Percentiles rank a stretch among this genome's conserved stretches.
Evolutionary conservation across 2,888 invertebrate species (phyloP).

Genomic region (Epinotia ramella): DNA sequence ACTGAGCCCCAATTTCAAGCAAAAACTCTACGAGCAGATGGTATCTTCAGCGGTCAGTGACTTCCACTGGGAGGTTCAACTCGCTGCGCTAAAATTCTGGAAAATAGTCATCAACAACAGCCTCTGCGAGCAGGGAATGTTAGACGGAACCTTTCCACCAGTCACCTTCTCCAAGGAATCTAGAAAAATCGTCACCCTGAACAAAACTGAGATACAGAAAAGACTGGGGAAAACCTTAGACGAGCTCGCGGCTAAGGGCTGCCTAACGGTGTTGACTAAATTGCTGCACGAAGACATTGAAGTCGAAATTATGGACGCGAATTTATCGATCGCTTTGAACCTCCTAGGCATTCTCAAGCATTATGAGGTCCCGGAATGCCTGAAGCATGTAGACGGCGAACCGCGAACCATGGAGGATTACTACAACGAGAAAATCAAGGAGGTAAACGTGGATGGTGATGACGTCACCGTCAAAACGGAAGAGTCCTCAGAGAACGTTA

Average conservation of each 20-base stretch:
- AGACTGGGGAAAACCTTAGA: slow-evolving; percentile 88
- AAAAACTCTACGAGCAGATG: slow-evolving; percentile 87
- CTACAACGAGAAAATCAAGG: slow-evolving; percentile 59
- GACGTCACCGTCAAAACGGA: slow-evolving; percentile 48
- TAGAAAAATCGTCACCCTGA: slow-evolving; percentile 90
- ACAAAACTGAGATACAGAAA: slow-evolving; percentile 87
- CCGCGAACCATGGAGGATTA: slow-evolving; percentile 62
- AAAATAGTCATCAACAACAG: slow-evolving; percentile 87
- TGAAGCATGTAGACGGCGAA: slow-evolving; percentile 62
- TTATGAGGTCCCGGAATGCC: slow-evolving; percentile 79
- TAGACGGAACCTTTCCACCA: slow-evolving; percentile 91
- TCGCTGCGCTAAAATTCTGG: slow-evolving; percentile 90
- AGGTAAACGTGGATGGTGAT: slow-evolving; percentile 51
- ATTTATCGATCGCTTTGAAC: slow-evolving; percentile 83
- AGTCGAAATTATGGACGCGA: slow-evolving; percentile 88
- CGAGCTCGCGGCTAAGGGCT: slow-evolving; percentile 88
- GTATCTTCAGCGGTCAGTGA: slow-evolving; percentile 88
- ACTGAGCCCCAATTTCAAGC: slow-evolving; percentile 82
- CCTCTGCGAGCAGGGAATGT: slow-evolving; percentile 92
- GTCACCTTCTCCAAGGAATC: slow-evolving; percentile 92
- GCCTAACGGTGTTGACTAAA: slow-evolving; percentile 88
- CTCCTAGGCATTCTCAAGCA: slow-evolving; percentile 83
- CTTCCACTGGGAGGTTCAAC: slow-evolving; percentile 93
- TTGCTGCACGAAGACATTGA: slow-evolving; percentile 89
- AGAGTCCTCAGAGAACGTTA: slow-evolving; percentile 79